Conservation (phyloP, 2,113 vertebrate species). For the Strix uralensis region DNA sequence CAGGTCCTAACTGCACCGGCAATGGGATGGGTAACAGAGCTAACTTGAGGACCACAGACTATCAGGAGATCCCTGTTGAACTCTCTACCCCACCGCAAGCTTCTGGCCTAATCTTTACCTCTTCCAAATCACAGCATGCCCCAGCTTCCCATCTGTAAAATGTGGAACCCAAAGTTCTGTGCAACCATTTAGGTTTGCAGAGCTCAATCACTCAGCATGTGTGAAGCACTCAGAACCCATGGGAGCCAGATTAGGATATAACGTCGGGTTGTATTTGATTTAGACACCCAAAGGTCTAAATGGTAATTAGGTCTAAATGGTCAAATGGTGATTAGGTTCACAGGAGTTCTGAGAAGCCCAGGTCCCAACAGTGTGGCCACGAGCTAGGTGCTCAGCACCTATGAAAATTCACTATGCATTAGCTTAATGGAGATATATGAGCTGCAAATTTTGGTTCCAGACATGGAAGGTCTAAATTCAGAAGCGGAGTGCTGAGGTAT, state of each 20-base stretch:
- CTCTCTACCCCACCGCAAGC: not conserved
- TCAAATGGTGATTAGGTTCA: not conserved
- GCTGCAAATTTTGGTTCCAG: not conserved
- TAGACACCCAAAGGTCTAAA: not conserved
- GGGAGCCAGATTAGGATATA: not conserved
- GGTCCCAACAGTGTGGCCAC: not conserved
- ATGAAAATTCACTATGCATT: not conserved
- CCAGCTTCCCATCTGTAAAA: not conserved
- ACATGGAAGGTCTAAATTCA: not conserved
- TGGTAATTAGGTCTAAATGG: not conserved
- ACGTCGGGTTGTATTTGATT: not conserved
- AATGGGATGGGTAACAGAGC: not conserved
- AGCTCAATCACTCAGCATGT: rapidly evolving
- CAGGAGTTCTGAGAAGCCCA: not conserved
- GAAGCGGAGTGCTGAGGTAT: not conserved
- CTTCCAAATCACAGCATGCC: not conserved
- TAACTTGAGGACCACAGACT: not conserved
- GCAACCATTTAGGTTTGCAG: not conserved
- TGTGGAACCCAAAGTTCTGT: not conserved
- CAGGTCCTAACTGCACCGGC: rapidly evolving
- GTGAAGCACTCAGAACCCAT: not conserved
- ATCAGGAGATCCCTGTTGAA: not conserved
- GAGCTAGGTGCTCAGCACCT: not conserved
- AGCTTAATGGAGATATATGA: not conserved
- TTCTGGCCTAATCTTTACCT: not conserved